These are phyloP conservation scores for Pogonocherus hispidulus DNA, from an alignment of 2,888 invertebrate species.

Conservation along the genomic window DNA sequence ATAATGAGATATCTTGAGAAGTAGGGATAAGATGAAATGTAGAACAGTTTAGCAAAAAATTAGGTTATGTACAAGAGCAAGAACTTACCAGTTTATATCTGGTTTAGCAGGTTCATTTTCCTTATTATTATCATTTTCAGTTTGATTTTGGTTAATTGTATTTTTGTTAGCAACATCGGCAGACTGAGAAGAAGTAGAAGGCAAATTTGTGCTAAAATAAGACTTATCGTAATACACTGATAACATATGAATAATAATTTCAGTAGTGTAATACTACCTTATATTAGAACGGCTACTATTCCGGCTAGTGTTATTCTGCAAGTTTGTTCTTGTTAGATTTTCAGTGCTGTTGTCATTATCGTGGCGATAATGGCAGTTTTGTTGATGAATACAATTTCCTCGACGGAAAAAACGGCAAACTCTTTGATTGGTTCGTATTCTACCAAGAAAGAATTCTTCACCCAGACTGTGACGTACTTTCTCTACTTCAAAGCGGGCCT, in stretches of 20 bases:
- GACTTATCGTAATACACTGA: not conserved
- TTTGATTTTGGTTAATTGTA: conserved; percentile 39
- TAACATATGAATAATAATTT: not conserved
- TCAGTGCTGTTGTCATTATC: conserved; percentile 42
- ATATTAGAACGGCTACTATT: conserved; percentile 42
- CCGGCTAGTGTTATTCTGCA: conserved; percentile 37
- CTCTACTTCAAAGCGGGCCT: conserved; percentile 49
- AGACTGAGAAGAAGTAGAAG: conserved; percentile 55
- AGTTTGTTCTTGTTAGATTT: conserved; percentile 38
- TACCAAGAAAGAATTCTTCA: conserved; percentile 51
- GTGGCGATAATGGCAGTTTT: conserved; percentile 57
- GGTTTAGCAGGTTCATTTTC: conserved; percentile 21
- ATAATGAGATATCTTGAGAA: no score
- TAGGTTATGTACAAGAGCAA: not conserved
- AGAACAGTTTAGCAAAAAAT: not conserved
- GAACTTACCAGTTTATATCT: conserved; percentile 36
- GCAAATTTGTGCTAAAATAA: conserved; percentile 52
- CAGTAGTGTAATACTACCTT: conserved; percentile 29
- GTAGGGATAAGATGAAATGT: no score
- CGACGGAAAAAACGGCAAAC: conserved; percentile 55
- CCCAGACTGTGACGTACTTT: conserved; percentile 44
- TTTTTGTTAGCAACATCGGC: conserved; percentile 39
- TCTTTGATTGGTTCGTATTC: conserved; percentile 45
- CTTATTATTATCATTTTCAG: conserved; percentile 30
- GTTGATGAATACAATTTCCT: conserved; percentile 56